Base-by-base conservation (phyloP, 2,888 invertebrate genomes). In the Altica lythri region DNA sequence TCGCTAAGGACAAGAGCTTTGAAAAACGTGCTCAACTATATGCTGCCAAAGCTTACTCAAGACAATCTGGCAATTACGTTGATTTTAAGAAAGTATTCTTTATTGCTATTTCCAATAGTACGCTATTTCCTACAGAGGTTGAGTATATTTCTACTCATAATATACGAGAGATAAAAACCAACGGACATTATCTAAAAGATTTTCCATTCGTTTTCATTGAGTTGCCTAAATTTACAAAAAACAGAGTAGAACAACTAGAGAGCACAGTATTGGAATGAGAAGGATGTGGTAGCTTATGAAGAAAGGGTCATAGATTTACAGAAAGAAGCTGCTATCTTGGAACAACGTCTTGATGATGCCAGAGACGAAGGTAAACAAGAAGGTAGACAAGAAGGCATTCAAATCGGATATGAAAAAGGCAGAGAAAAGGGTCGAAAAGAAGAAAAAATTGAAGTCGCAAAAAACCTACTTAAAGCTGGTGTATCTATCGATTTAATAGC, bases 71-170 rank as follows among this genome's bases (percentile, higher is more conserved):
- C 54, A 10, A 62, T 40, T 65, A 64, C 48, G 18, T 45, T 57
- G 46, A 67, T 12, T 61, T 67, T 47, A 62, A 68, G 44, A 57
- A 63, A 64, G 50, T 67, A 52, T 59, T 68, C 61, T 68, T 68
- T 61, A 63, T 67, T 60, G 66, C 47, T 47, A 35, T 47, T n/a
- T 8, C 66, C 46, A 60, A 69, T 63, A 64, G 58, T 63, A 63
- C 58, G 18, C 27, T 68, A 13, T 64, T 68, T 65, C 67, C 69
- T 56, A 48, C 63, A 49, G 59, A 69, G 59, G n/a, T 47, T 55
- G 65, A 61, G 37, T 67, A 67, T 50, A 51, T 32, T 32, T 32
- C 32, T 32, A 32, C 32, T 32, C 32, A 32, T 32, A 32, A 32
- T 32, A 32, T 32, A 32, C 32, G 32, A 4, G 32, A 32, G 4